Evolutionary conservation across 92 coral and sea anemone genomes (phyloP).

Genomic region (Galaxea fascicularis): DNA sequence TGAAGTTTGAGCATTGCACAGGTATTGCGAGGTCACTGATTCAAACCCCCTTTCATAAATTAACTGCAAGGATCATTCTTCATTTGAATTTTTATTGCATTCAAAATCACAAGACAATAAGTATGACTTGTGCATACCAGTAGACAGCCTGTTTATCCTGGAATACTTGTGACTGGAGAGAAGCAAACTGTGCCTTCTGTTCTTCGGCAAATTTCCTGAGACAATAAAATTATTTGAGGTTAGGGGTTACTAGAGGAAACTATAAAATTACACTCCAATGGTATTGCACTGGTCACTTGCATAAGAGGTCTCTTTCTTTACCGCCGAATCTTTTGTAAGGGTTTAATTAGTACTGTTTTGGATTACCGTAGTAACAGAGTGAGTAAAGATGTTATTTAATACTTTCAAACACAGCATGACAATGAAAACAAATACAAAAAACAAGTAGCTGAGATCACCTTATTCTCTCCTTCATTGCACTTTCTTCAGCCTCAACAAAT

Average conservation of each 20-base stretch:
- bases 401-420: too few relatives aligned
- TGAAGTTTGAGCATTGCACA: too few relatives aligned
- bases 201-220: conserved; percentile 61
- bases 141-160: conserved; percentile 84
- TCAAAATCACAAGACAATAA: background rate
- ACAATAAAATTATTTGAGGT: background rate
- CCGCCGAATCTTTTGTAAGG: too few relatives aligned
- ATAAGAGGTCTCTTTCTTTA: background rate
- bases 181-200: conserved; percentile 71
- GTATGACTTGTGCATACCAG: conserved; percentile 58
- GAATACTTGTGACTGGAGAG: conserved; percentile 77
- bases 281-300: too few relatives aligned
- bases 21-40: too few relatives aligned
- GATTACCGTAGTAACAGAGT: too few relatives aligned
- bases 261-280: background rate
- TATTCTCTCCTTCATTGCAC: conserved; percentile 90
- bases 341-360: too few relatives aligned
- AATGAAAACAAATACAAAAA: background rate
- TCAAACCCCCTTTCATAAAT: too few relatives aligned
- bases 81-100: too few relatives aligned
- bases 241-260: background rate
- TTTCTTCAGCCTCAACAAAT: conserved; percentile 83
- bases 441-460: conserved; percentile 29
- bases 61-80: too few relatives aligned
- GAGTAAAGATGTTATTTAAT: background rate